Evolutionary conservation across 1,140 invertebrate species (phyloP).

Genomic region (Varroa destructor): DNA sequence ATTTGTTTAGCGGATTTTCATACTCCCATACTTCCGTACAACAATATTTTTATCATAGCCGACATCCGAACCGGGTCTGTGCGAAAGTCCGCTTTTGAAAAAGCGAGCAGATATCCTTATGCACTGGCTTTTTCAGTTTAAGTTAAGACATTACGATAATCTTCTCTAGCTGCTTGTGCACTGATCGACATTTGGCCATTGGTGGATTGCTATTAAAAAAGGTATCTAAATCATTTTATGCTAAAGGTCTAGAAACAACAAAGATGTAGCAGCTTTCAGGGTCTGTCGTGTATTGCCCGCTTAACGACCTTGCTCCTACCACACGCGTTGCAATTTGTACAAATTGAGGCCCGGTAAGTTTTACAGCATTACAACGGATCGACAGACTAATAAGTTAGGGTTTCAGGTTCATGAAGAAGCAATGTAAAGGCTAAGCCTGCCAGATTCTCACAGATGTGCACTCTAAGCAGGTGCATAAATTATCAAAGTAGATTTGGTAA

Average conservation of each 20-base stretch:
- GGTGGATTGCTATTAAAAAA: constrained; percentile 33
- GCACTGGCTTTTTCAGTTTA: too few species aligned
- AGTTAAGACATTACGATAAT: too few species aligned
- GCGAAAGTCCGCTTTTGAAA: too few species aligned
- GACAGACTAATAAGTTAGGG: constrained; percentile 36
- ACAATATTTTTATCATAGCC: too few species aligned
- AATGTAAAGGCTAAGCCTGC: constrained; percentile 37
- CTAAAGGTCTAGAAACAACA: constrained; percentile 36
- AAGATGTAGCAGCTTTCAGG: constrained; percentile 39
- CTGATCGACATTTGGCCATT: constrained; percentile 32
- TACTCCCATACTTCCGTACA: too few species aligned
- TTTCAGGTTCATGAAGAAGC: constrained; percentile 40
- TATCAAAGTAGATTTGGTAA: constrained; percentile 28
- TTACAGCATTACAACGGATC: constrained; percentile 29
- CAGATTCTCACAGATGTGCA: constrained; percentile 43
- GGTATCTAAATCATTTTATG: constrained; percentile 37
- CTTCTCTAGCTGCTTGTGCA: too few species aligned
- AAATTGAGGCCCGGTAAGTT: constrained; percentile 37
- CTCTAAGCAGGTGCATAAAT: constrained; percentile 45
- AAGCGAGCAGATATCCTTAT: too few species aligned
- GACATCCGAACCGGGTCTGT: too few species aligned
- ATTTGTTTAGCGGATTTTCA: too few species aligned
- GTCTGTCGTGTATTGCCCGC: constrained; percentile 38
- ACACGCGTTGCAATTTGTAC: constrained; percentile 40
- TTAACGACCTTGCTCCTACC: constrained; percentile 39